These are phyloP conservation scores for Sciurus vulgaris DNA, from an alignment of 2,797 vertebrate species.

Conservation along the genomic window DNA sequence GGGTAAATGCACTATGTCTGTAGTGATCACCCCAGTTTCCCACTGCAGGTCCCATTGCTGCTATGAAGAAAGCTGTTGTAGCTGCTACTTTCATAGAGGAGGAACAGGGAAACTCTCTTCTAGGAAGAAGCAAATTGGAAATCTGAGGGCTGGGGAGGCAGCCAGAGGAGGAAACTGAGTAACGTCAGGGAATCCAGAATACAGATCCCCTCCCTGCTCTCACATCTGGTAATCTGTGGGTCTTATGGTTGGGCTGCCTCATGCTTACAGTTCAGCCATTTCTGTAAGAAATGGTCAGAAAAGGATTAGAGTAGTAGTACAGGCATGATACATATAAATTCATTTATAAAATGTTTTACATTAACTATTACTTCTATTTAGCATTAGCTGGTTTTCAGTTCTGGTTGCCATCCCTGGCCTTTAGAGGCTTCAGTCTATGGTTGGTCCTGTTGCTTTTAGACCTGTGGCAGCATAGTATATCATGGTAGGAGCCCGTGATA, in stretches of 20 bases:
- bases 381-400: not conserved
- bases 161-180: not conserved
- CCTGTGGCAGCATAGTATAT: not conserved
- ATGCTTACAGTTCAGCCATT: slow-evolving; percentile 26
- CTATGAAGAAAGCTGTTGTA: not conserved
- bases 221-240: not conserved
- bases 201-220: not conserved
- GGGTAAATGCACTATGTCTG: not conserved
- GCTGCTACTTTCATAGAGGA: not conserved
- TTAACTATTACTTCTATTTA: not conserved
- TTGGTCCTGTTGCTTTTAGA: not conserved
- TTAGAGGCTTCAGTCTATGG: not conserved
- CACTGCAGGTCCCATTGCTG: not conserved
- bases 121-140: not conserved
- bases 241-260: not conserved
- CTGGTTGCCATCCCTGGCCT: not conserved
- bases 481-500: not conserved
- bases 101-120: not conserved
- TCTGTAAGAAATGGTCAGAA: not conserved
- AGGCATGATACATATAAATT: not conserved
- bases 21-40: not conserved
- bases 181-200: not conserved
- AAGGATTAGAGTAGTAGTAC: not conserved
- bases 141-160: not conserved
- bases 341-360: not conserved